Percentiles rank a stretch among this genome's conserved stretches.
These are phyloP conservation scores for Pyrgilauda ruficollis DNA, from an alignment of 2,113 vertebrate genomes.

Conservation along the genomic window DNA sequence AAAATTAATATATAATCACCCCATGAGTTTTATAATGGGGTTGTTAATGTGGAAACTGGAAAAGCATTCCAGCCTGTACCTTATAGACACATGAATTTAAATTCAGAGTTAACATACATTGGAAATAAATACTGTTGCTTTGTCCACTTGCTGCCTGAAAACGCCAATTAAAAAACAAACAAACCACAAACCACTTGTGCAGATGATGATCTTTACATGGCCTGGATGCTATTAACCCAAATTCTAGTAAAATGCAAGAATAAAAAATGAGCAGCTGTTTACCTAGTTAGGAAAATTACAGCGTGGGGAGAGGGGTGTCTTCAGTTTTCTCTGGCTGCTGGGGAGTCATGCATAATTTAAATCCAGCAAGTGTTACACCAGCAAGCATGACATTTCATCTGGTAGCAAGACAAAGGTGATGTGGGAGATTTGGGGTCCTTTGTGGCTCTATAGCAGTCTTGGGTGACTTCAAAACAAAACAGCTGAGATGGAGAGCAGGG, in stretches of 20 bases:
- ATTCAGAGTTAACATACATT: neutral
- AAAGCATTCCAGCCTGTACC: neutral
- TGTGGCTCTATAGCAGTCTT: neutral
- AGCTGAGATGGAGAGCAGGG: neutral
- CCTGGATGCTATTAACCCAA: neutral
- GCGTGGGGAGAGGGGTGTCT: fast-evolving
- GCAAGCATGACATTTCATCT: neutral
- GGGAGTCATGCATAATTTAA: no score
- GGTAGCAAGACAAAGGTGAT: neutral
- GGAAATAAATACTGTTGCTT: neutral
- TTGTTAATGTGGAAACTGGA: neutral
- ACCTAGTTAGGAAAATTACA: neutral
- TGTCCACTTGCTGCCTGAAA: neutral
- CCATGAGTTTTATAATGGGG: neutral
- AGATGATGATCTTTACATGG: neutral
- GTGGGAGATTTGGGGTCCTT: neutral
- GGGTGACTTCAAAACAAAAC: constrained; percentile 15
- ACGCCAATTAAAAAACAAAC: neutral
- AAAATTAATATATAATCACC: neutral
- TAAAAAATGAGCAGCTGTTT: neutral
- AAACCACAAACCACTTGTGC: neutral
- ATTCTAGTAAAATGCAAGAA: neutral
- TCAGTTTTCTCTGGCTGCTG: neutral
- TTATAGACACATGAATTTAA: neutral
- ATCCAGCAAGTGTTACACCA: neutral